These are phyloP conservation scores for Hirudo medicinalis DNA, from an alignment of 1,140 invertebrate genomes.

Conservation along the genomic window DNA sequence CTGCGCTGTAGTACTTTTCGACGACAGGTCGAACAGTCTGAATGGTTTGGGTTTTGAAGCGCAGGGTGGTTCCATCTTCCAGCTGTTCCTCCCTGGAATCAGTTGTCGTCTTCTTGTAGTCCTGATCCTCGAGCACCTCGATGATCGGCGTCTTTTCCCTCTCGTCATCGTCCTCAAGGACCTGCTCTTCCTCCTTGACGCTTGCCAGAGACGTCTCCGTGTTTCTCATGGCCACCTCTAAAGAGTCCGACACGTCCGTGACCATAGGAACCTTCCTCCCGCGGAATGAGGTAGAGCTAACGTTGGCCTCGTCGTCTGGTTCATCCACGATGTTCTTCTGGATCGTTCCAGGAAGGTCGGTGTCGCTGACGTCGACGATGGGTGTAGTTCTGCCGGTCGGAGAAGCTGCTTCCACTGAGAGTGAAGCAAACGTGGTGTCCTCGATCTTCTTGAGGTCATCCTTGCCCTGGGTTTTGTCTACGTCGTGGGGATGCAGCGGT, in stretches of 20 bases:
- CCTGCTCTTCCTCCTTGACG: not conserved
- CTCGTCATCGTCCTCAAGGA: not conserved
- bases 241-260: not conserved
- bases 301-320: too few species aligned
- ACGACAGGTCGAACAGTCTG: not conserved
- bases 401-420: too few species aligned
- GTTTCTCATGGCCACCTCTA: not conserved
- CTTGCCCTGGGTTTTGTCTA: too few species aligned
- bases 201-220: not conserved
- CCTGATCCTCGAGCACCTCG: not conserved
- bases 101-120: not conserved
- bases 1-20: not conserved
- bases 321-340: too few species aligned
- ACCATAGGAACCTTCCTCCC: not conserved
- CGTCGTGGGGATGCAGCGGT: too few species aligned
- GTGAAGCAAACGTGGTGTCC: too few species aligned
- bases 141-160: conserved; percentile 4
- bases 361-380: too few species aligned
- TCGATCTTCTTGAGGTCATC: too few species aligned
- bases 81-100: not conserved
- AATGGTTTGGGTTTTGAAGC: not conserved
- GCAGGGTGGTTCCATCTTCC: not conserved
- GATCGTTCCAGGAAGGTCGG: too few species aligned
- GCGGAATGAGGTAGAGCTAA: not conserved
- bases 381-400: too few species aligned